Percentiles rank a stretch among this genome's conserved stretches.
Evolutionary conservation across 1,140 invertebrate species (phyloP).

Genomic region (Drosophila sproati): DNA sequence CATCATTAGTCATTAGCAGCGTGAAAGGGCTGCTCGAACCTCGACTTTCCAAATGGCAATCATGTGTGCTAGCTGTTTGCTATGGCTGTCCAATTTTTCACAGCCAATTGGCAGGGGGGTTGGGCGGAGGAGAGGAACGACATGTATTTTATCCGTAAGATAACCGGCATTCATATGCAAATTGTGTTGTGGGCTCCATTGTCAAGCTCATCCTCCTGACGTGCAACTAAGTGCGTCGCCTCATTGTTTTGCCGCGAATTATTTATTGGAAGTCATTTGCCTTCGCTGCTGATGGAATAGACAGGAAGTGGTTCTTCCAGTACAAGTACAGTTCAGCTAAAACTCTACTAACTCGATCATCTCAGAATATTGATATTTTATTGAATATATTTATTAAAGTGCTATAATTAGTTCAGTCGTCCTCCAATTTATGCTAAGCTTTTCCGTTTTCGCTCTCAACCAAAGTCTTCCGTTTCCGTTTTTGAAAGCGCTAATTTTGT

Average conservation of each 20-base stretch:
- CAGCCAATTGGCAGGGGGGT: conserved; percentile 33
- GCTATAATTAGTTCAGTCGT: too few species aligned
- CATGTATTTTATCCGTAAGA: conserved; percentile 15
- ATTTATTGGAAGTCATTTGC: conserved; percentile 33
- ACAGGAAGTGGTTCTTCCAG: background rate
- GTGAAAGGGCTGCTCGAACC: conserved; percentile 28
- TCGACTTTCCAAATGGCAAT: conserved; percentile 17
- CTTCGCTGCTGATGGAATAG: background rate
- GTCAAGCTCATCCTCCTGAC: conserved; percentile 2
- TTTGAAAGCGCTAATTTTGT: too few species aligned
- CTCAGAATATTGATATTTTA: too few species aligned
- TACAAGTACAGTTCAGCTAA: conserved; percentile 9
- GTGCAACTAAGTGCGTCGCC: conserved; percentile 11
- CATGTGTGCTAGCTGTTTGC: conserved; percentile 48
- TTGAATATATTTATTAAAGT: too few species aligned
- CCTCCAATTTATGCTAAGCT: too few species aligned
- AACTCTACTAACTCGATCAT: too few species aligned
- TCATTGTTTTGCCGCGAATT: conserved; percentile 25
- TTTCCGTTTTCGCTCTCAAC: too few species aligned
- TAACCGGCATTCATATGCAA: conserved; percentile 43
- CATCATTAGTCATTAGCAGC: conserved; percentile 55
- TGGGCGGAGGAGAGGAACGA: background rate
- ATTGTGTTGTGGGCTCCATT: conserved; percentile 35
- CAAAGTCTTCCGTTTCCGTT: too few species aligned
- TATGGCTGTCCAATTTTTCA: conserved; percentile 48